phyloP scores from a whole-genome alignment of 2,888 invertebrate genomes.

The Andricus quercusramuli region DNA sequence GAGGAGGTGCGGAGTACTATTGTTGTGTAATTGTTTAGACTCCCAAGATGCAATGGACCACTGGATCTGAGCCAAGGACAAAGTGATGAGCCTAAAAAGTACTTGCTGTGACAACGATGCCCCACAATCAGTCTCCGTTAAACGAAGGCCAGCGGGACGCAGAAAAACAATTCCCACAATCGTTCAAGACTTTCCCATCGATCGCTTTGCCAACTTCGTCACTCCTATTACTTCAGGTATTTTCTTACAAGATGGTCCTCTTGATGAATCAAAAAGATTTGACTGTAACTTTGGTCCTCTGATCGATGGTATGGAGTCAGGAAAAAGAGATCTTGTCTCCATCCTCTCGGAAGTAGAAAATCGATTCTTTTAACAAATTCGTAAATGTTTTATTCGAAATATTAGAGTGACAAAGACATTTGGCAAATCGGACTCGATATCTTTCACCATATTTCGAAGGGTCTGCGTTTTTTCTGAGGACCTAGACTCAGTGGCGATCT shows the following conservation, averaged over 20 bases:
- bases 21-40: conserved; percentile 3
- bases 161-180: conserved; percentile 78
- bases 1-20: conserved; percentile 26
- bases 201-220: conserved; percentile 52
- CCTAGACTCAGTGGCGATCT: conserved; percentile 72
- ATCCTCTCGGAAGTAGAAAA: neutral
- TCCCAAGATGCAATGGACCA: neutral
- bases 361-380: neutral
- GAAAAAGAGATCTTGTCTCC: conserved; percentile 9
- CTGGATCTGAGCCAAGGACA: conserved; percentile 58
- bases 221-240: neutral
- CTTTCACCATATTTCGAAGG: conserved; percentile 59
- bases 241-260: neutral
- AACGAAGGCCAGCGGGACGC: conserved; percentile 66
- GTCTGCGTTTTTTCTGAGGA: conserved; percentile 67
- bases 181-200: conserved; percentile 71
- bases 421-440: conserved; percentile 38
- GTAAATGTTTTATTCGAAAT: neutral
- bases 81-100: conserved; percentile 64
- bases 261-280: conserved; percentile 16
- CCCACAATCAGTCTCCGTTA: conserved; percentile 61
- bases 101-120: conserved; percentile 73
- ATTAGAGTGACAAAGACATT: conserved; percentile 24
- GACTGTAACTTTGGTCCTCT: conserved; percentile 28
- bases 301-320: conserved; percentile 19